These are phyloP conservation scores for Palythoa caribaeorum DNA, from an alignment of 92 coral and sea anemone genomes.

Conservation along the genomic window DNA sequence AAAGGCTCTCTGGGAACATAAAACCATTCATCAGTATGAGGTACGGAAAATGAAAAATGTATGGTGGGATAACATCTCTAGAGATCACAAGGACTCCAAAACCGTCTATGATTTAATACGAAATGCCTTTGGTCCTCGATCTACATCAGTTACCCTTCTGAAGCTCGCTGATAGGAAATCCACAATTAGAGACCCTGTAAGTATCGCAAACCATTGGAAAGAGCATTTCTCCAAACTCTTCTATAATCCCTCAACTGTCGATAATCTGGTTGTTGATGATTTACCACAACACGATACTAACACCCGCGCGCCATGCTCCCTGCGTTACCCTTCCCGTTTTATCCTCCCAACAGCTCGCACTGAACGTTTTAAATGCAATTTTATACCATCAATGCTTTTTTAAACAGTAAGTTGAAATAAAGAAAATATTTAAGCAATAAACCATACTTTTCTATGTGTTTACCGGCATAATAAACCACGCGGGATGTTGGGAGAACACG, in stretches of 20 bases:
- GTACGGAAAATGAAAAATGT: constrained; percentile 9
- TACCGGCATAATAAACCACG: too few relatives aligned
- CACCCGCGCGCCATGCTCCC: too few relatives aligned
- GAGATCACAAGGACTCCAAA: background rate
- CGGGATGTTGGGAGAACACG: too few relatives aligned
- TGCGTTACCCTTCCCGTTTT: too few relatives aligned
- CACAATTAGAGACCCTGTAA: constrained; percentile 1
- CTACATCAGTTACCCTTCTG: constrained; percentile 13
- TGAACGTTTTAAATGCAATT: too few relatives aligned
- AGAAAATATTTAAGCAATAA: too few relatives aligned
- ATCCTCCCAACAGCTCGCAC: too few relatives aligned
- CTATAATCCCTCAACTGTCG: constrained; percentile 1
- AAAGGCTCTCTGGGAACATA: background rate
- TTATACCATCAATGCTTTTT: too few relatives aligned
- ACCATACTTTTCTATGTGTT: too few relatives aligned
- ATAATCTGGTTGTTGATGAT: background rate
- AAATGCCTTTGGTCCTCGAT: constrained; percentile 2
- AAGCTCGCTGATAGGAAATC: constrained; percentile 6
- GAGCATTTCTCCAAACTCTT: constrained; percentile 34
- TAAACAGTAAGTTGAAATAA: too few relatives aligned
- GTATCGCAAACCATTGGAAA: background rate
- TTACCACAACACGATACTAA: constrained; percentile 13
- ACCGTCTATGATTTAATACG: background rate
- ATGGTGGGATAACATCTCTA: constrained; percentile 3
- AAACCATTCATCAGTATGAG: constrained; percentile 2